These are phyloP conservation scores for Euwallacea similis DNA, from an alignment of 1,140 invertebrate genomes.

Conservation along the genomic window DNA sequence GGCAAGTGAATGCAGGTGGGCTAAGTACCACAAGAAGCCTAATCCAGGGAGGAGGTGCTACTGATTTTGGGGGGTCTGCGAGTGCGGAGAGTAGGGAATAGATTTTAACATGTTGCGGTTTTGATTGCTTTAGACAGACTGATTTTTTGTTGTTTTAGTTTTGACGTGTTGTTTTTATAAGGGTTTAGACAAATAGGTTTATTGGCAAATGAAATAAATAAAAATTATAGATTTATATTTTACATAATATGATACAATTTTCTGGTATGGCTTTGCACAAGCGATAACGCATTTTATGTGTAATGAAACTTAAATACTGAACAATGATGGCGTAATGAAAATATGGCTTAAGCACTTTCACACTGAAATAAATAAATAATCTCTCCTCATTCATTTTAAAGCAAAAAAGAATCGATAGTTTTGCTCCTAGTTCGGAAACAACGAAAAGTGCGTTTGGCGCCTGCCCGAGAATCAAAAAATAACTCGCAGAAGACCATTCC, in stretches of 20 bases:
- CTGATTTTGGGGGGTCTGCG: too few species aligned
- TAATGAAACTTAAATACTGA: constrained; percentile 49
- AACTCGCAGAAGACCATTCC: constrained; percentile 17
- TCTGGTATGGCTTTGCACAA: constrained; percentile 50
- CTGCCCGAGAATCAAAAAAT: constrained; percentile 22
- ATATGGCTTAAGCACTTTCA: constrained; percentile 51
- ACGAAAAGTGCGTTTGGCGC: constrained; percentile 37
- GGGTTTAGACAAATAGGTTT: too few species aligned
- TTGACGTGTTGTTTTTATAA: too few species aligned
- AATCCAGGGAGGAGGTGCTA: too few species aligned
- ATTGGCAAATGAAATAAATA: background rate
- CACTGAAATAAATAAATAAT: constrained; percentile 48
- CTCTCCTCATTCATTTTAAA: constrained; percentile 48
- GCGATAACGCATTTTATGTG: constrained; percentile 49
- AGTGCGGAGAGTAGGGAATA: too few species aligned
- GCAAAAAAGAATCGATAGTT: constrained; percentile 40
- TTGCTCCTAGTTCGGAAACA: constrained; percentile 42
- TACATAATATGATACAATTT: constrained; percentile 53
- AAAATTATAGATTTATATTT: constrained; percentile 46
- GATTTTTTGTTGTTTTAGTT: too few species aligned
- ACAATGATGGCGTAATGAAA: constrained; percentile 45
- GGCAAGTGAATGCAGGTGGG: too few species aligned
- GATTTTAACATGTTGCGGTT: too few species aligned
- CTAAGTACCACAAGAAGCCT: too few species aligned
- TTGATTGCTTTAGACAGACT: too few species aligned